These are phyloP conservation scores for Phoebastria nigripes DNA, from an alignment of 2,797 vertebrate species.

Conservation along the genomic window DNA sequence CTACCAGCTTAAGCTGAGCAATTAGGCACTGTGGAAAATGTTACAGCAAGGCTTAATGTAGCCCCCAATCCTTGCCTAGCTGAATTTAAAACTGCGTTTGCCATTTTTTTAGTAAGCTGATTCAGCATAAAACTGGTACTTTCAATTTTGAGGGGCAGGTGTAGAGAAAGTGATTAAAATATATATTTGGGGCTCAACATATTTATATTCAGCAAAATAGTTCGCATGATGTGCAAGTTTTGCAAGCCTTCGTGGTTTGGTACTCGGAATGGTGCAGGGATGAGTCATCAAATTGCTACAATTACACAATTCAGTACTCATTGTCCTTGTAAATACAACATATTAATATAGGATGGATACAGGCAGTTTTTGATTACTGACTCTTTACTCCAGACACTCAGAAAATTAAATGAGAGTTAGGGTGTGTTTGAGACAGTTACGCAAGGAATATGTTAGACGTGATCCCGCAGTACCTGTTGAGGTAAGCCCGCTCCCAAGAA, in stretches of 20 bases:
- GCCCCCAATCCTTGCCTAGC: neutral
- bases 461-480: neutral
- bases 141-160: neutral
- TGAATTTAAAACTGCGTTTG: neutral
- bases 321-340: neutral
- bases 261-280: neutral
- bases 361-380: neutral
- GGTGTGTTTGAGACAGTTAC: neutral
- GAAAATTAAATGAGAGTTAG: neutral
- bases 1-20: neutral
- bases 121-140: neutral
- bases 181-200: neutral
- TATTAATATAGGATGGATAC: neutral
- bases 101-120: neutral
- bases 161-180: neutral
- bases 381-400: neutral
- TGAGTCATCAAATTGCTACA: constrained; percentile 22
- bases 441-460: neutral
- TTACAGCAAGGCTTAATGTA: neutral
- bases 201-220: neutral
- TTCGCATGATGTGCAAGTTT: neutral
- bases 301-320: neutral
- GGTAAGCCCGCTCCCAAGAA: neutral
- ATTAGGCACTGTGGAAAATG: neutral
- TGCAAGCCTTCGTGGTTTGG: neutral